A percentile compares a stretch with the other conserved stretches of the same genome.
phyloP scores from a whole-genome alignment of 1,140 invertebrate genomes.

The Drosophila kurseongensis region DNA sequence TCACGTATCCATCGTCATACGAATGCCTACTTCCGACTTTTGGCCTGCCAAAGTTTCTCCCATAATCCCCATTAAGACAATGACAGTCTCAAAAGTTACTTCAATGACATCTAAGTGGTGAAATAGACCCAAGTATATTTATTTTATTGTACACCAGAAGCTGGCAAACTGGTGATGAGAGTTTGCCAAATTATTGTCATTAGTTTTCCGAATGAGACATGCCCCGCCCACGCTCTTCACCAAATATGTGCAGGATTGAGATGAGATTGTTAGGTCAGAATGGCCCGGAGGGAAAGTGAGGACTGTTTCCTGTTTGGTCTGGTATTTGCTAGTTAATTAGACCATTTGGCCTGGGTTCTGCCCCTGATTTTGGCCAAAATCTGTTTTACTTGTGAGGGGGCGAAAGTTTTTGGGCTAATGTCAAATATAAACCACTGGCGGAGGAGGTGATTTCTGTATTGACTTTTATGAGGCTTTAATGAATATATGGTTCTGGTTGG shows the following conservation, averaged over 20 bases:
- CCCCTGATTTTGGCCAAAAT: constrained; percentile 16
- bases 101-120: constrained; percentile 68
- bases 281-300: constrained; percentile 33
- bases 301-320: constrained; percentile 20
- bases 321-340: constrained; percentile 71
- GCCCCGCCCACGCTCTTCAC: background rate
- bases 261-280: constrained; percentile 44
- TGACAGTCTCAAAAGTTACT: constrained; percentile 68
- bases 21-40: constrained; percentile 12
- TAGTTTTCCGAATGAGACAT: constrained; percentile 63
- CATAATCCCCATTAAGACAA: constrained; percentile 62
- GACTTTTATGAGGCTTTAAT: constrained; percentile 48
- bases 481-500: background rate
- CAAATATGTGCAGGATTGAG: constrained; percentile 8
- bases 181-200: constrained; percentile 81
- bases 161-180: constrained; percentile 56
- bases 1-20: constrained; percentile 42
- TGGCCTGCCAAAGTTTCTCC: constrained; percentile 31
- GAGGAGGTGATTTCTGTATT: constrained; percentile 43
- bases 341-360: constrained; percentile 48
- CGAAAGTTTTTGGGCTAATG: constrained; percentile 55
- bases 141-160: constrained; percentile 73
- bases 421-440: constrained; percentile 57
- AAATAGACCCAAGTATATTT: constrained; percentile 71
- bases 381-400: constrained; percentile 13